Conservation (phyloP, 2,797 vertebrate genomes). For the Pogoniulus pusillus region DNA sequence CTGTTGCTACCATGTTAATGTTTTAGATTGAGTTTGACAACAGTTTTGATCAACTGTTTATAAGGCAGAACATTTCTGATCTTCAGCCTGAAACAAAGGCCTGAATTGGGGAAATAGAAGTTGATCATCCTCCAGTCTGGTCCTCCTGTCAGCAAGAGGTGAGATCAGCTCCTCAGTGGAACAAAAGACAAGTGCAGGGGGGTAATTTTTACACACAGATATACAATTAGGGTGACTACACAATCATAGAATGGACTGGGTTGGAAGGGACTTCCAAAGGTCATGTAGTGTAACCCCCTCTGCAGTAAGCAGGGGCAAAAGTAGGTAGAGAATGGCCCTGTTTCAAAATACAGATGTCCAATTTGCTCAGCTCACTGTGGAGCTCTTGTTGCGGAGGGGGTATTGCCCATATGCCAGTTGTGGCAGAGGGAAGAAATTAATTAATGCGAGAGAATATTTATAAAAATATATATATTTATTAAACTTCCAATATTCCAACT, state of each 20-base stretch:
- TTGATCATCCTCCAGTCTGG: not conserved
- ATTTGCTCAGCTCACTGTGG: not conserved
- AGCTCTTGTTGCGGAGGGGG: too few species aligned
- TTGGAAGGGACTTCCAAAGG: too few species aligned
- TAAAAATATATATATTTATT: too few species aligned
- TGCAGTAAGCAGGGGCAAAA: too few species aligned
- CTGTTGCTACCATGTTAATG: not conserved
- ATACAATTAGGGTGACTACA: not conserved
- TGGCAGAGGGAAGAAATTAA: too few species aligned
- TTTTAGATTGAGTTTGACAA: not conserved
- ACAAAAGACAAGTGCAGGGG: not conserved
- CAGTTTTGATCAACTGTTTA: not conserved
- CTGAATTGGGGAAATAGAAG: not conserved
- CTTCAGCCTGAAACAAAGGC: not conserved
- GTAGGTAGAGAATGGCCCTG: not conserved
- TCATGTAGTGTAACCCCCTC: too few species aligned
- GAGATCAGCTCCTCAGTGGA: not conserved
- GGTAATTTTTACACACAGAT: not conserved
- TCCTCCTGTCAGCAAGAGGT: not conserved
- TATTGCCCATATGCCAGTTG: too few species aligned
- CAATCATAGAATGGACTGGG: too few species aligned
- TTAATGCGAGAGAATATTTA: too few species aligned
- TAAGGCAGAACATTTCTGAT: not conserved
- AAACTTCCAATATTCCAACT: too few species aligned
- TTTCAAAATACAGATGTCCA: not conserved